Percentiles rank a stretch among this genome's conserved stretches.
Conservation (phyloP, 2,113 vertebrate species). For the Anser brachyrhynchus region DNA sequence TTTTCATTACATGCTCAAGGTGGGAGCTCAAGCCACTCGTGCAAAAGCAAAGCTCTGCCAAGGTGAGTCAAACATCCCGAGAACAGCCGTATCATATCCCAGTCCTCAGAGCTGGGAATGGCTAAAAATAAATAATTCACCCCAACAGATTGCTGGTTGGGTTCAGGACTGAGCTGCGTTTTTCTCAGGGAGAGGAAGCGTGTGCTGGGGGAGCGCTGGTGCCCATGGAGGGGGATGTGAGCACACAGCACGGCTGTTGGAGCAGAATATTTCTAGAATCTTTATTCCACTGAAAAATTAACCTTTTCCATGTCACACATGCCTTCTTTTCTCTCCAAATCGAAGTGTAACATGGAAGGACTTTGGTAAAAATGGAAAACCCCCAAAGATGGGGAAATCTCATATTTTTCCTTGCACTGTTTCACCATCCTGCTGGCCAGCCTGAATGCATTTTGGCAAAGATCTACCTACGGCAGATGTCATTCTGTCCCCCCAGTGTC, state of each 20-base stretch:
- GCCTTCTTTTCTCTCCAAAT: neutral
- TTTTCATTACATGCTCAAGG: neutral
- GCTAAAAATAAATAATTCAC: constrained; percentile 49
- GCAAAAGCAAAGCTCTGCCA: constrained; percentile 10
- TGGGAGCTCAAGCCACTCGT: neutral
- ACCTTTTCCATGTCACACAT: neutral
- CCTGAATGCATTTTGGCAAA: neutral
- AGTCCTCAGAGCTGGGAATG: neutral
- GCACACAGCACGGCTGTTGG: neutral
- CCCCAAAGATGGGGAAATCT: rapidly evolving
- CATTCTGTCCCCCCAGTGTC: neutral
- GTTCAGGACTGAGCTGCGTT: constrained; percentile 18
- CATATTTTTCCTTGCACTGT: rapidly evolving
- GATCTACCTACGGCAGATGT: neutral
- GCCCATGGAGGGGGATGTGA: neutral
- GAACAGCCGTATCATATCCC: neutral
- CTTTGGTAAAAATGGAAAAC: neutral
- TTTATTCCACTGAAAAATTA: constrained; percentile 26
- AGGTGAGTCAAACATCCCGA: neutral
- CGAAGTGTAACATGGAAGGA: rapidly evolving
- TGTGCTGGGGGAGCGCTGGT: neutral
- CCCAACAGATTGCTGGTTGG: constrained; percentile 50
- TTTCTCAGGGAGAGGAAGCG: neutral
- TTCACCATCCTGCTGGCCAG: neutral
- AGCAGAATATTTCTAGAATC: neutral